Conservation (phyloP, 2,797 vertebrate genomes). For the Ceryle rudis region DNA sequence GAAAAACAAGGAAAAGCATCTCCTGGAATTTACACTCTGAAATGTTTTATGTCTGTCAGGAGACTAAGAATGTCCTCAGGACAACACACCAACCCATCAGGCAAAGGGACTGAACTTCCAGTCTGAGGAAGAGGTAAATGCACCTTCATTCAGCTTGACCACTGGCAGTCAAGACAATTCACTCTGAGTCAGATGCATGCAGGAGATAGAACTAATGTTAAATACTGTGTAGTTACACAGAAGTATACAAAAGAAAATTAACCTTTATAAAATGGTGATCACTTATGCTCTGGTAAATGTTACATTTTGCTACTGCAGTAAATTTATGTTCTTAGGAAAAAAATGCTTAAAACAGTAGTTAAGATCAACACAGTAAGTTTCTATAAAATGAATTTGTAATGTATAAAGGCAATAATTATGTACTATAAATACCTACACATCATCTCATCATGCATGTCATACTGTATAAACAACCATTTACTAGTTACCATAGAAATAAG, state of each 20-base stretch:
- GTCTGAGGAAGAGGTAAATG: neutral
- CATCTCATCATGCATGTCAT: neutral
- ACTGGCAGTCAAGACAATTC: neutral
- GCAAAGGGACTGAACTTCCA: neutral
- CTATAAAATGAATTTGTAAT: neutral
- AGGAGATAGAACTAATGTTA: neutral
- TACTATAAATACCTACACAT: neutral
- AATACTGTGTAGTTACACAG: neutral
- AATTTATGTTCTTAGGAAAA: neutral
- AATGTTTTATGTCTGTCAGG: neutral
- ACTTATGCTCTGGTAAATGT: neutral
- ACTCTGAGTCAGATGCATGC: fast-evolving
- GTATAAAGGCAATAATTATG: neutral
- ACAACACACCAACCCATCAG: neutral
- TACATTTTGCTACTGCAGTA: neutral
- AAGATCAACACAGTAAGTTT: neutral
- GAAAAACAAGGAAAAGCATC: neutral
- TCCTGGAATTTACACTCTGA: neutral
- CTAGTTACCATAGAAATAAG: neutral
- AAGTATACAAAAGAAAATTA: neutral
- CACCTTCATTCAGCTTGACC: neutral
- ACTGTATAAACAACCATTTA: neutral
- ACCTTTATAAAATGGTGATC: neutral
- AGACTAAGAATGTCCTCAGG: neutral
- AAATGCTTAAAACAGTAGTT: neutral